Evolutionary conservation across 1,140 invertebrate genomes (phyloP).

Genomic region (Triops longicaudatus): DNA sequence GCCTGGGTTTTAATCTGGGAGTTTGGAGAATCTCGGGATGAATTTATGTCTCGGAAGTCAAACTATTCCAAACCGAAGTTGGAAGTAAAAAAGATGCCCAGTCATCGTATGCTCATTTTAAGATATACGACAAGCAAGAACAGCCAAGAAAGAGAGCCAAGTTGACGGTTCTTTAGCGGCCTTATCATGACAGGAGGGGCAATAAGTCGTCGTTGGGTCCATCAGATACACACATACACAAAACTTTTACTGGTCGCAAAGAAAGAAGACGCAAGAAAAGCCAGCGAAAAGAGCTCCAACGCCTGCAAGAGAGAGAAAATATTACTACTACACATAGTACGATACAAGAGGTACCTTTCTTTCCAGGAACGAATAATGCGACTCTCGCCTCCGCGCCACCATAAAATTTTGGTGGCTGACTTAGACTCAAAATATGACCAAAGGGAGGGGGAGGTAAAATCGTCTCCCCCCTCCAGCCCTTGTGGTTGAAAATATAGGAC

Average conservation of each 20-base stretch:
- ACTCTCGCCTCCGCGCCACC: neutral
- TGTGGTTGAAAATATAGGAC: too few relatives aligned
- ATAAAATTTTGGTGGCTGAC: slow-evolving; percentile 1
- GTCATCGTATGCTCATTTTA: neutral
- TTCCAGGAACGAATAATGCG: neutral
- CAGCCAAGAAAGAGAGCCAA: neutral
- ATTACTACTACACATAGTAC: neutral
- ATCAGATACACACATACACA: neutral
- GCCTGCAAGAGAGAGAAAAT: too few relatives aligned
- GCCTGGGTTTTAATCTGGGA: too few relatives aligned
- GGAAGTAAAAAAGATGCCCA: too few relatives aligned
- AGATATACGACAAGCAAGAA: neutral
- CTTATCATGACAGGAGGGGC: slow-evolving; percentile 1
- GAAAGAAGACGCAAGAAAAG: too few relatives aligned
- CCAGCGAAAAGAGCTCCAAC: too few relatives aligned
- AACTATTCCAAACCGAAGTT: too few relatives aligned
- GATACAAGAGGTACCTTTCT: neutral
- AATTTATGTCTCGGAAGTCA: too few relatives aligned
- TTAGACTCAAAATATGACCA: neutral
- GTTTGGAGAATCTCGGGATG: too few relatives aligned
- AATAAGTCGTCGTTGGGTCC: neutral
- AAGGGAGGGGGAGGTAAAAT: too few relatives aligned
- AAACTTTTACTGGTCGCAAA: too few relatives aligned
- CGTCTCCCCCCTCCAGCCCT: too few relatives aligned
- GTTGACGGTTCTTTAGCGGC: neutral